Evolutionary conservation across 2,113 vertebrate species (phyloP).

Genomic region (Hyla sarda): DNA sequence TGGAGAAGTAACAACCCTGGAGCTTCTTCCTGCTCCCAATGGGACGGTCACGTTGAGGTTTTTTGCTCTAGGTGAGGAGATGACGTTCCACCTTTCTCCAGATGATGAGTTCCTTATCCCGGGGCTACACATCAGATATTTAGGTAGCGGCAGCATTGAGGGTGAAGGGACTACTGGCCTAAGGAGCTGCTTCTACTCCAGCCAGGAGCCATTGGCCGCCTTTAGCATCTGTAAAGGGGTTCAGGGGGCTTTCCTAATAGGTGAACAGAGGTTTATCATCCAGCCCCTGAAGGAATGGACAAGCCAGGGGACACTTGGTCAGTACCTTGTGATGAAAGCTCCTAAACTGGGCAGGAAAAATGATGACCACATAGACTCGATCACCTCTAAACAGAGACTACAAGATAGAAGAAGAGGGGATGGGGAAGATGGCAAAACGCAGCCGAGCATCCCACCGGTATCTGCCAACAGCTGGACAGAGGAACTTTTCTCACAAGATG

Average conservation of each 20-base stretch:
- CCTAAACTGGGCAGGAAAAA: neutral
- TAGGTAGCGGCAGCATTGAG: conserved; percentile 60
- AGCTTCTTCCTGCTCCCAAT: conserved; percentile 60
- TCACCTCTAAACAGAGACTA: neutral
- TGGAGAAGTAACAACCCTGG: conserved; percentile 63
- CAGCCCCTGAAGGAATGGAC: conserved; percentile 68
- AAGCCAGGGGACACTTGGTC: neutral
- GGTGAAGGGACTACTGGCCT: conserved; percentile 64
- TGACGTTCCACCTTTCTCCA: conserved; percentile 77
- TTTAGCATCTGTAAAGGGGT: conserved; percentile 84
- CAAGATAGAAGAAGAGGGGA: neutral
- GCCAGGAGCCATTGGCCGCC: conserved; percentile 77
- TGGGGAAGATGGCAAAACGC: neutral
- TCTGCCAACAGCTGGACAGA: neutral
- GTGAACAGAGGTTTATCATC: conserved; percentile 78
- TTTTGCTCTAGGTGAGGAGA: conserved; percentile 75
- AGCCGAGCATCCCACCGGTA: neutral
- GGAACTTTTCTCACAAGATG: neutral
- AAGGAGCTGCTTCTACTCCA: conserved; percentile 82
- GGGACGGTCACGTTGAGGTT: conserved; percentile 71
- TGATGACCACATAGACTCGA: neutral
- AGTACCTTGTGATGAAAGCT: conserved; percentile 36
- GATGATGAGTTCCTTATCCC: conserved; percentile 83
- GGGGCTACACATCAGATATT: conserved; percentile 73
- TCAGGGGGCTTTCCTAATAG: conserved; percentile 79